phyloP scores from a whole-genome alignment of 1,140 invertebrate genomes.

The Drosophila tsacasi region DNA sequence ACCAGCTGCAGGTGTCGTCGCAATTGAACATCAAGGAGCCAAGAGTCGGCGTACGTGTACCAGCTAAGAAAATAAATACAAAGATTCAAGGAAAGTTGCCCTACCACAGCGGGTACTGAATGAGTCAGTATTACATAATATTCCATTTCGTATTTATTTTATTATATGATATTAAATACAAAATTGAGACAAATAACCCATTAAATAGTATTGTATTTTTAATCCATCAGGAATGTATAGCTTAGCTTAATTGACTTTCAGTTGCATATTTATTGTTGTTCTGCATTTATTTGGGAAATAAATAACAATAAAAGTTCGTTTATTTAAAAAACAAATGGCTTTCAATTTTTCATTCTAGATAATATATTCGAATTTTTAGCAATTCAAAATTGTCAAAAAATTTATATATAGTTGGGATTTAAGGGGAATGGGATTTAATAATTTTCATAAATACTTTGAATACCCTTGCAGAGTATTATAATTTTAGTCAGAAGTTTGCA shows the following conservation, averaged over 20 bases:
- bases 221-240: background rate
- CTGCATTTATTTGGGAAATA: background rate
- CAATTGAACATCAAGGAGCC: slow-evolving; percentile 17
- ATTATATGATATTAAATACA: background rate
- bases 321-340: background rate
- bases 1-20: slow-evolving; percentile 59
- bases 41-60: slow-evolving; percentile 12
- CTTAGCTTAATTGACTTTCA: background rate
- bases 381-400: too few species aligned
- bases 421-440: background rate
- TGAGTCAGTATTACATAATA: background rate
- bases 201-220: background rate
- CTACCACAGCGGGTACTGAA: background rate
- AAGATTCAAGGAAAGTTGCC: background rate
- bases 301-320: background rate
- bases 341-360: background rate
- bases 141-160: background rate
- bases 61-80: slow-evolving; percentile 50
- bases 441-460: too few species aligned
- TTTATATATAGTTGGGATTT: background rate
- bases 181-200: background rate
- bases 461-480: too few species aligned
- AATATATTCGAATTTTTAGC: background rate
- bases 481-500: too few species aligned
- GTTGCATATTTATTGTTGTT: background rate